Percentiles rank a stretch among this genome's conserved stretches.
Evolutionary conservation across 1,140 invertebrate species (phyloP).

Genomic region (Chrysopa pallens): DNA sequence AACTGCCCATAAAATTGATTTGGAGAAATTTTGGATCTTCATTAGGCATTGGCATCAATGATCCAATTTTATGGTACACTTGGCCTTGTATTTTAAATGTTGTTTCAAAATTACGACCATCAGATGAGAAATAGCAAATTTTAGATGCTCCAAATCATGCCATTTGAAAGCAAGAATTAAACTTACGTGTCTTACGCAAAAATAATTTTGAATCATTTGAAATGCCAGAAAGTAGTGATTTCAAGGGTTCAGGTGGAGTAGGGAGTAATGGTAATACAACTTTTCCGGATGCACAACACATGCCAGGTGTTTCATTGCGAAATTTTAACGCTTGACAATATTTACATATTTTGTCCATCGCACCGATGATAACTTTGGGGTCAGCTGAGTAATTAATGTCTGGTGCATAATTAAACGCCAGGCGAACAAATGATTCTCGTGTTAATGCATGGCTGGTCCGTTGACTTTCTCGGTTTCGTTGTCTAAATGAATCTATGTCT

Average conservation of each 20-base stretch:
- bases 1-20: slow-evolving; percentile 22
- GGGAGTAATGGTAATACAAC: too few species aligned
- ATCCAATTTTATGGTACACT: slow-evolving; percentile 24
- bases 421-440: too few species aligned
- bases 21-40: slow-evolving; percentile 21
- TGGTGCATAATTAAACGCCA: too few species aligned
- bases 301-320: too few species aligned
- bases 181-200: slow-evolving; percentile 19
- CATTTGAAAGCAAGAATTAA: slow-evolving; percentile 13
- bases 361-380: slow-evolving; percentile 2
- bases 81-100: slow-evolving; percentile 28
- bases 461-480: too few species aligned
- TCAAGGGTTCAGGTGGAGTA: slow-evolving; percentile 10
- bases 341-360: slow-evolving; percentile 15
- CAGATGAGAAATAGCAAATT: slow-evolving; percentile 1
- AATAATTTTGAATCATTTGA: slow-evolving; percentile 19
- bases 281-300: too few species aligned
- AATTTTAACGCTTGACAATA: too few species aligned
- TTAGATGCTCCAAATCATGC: slow-evolving; percentile 20
- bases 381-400: too few species aligned
- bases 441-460: too few species aligned
- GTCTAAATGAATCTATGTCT: too few species aligned
- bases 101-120: too few species aligned
- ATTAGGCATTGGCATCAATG: slow-evolving; percentile 15
- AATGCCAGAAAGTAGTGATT: slow-evolving; percentile 9